Conservation (phyloP, 2,888 invertebrate genomes). For the Homarus gammarus region DNA sequence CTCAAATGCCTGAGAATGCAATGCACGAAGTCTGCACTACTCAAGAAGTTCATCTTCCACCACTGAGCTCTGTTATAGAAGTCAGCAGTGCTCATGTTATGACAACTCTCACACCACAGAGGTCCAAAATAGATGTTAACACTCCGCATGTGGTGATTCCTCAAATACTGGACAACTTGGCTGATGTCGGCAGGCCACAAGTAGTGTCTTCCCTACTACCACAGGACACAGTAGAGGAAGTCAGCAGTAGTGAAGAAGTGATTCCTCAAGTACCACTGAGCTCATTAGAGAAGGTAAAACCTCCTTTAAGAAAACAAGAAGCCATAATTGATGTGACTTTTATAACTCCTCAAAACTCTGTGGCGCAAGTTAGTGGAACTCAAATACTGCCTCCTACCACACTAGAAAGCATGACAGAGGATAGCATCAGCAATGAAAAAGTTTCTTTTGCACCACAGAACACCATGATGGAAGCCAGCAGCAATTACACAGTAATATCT, state of each 20-base stretch:
- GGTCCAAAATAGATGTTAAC: neutral
- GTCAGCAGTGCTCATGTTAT: neutral
- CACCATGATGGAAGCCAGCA: neutral
- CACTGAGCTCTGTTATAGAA: neutral
- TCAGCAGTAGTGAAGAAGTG: neutral
- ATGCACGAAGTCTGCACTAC: conserved; percentile 3
- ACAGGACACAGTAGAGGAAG: neutral
- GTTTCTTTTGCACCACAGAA: neutral
- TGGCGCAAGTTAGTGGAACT: neutral
- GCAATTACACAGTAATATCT: neutral
- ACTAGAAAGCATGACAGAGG: neutral
- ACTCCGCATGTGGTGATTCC: too few relatives aligned
- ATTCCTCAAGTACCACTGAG: too few relatives aligned
- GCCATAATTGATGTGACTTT: too few relatives aligned
- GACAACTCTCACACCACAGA: neutral
- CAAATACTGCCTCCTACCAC: neutral
- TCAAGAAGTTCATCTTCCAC: neutral
- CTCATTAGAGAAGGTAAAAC: too few relatives aligned
- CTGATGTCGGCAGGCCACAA: neutral
- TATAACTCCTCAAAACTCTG: neutral
- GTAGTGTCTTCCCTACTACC: neutral
- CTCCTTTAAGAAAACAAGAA: too few relatives aligned
- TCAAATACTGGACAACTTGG: too few relatives aligned
- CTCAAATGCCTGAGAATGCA: neutral
- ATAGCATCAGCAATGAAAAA: neutral